These are phyloP conservation scores for Tetranychus urticae DNA, from an alignment of 1,140 invertebrate species.

Conservation along the genomic window DNA sequence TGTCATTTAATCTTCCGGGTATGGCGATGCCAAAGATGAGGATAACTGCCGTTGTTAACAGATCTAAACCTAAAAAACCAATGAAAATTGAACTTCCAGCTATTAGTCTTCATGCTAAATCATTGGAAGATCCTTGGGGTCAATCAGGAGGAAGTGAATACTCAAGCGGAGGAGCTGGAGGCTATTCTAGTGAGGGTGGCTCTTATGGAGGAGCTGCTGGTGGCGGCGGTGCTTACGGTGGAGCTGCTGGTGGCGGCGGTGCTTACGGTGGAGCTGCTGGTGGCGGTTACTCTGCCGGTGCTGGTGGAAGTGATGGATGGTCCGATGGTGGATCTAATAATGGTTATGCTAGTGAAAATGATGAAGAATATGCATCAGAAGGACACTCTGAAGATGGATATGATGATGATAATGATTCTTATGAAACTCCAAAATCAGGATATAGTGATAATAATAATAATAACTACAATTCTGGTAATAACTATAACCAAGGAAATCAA, in stretches of 20 bases:
- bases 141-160: not conserved
- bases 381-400: not conserved
- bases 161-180: not conserved
- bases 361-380: not conserved
- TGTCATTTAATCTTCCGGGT: not conserved
- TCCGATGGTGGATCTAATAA: not conserved
- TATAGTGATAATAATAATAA: no score
- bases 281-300: not conserved
- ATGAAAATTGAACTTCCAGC: not conserved
- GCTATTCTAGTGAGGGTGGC: not conserved
- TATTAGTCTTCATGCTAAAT: not conserved
- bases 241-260: not conserved
- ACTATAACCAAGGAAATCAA: no score
- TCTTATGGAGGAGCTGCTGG: not conserved
- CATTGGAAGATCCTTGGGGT: not conserved
- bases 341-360: not conserved
- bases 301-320: not conserved
- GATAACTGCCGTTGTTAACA: not conserved
- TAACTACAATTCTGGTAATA: no score
- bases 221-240: not conserved
- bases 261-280: not conserved
- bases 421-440: slow-evolving; percentile 7
- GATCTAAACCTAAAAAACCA: not conserved
- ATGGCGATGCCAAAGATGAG: not conserved
- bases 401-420: not conserved